phyloP scores from a whole-genome alignment of 2,113 vertebrate species.

The Pagrus major region DNA sequence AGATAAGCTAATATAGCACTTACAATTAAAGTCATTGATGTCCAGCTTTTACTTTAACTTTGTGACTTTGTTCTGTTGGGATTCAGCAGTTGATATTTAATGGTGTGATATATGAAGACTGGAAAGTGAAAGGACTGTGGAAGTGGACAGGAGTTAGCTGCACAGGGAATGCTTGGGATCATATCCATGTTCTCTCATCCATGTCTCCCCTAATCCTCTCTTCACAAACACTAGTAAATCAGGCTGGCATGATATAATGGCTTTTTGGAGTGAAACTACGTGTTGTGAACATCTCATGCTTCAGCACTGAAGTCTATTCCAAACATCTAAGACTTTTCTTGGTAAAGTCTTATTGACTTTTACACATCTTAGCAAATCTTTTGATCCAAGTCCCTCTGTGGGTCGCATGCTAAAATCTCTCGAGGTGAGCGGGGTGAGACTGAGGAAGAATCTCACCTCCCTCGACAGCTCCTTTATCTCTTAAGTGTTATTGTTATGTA shows the following conservation, averaged over 20 bases:
- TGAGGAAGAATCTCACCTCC: constrained; percentile 12
- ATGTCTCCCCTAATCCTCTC: constrained; percentile 29
- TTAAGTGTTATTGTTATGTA: constrained; percentile 8
- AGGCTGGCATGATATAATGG: constrained; percentile 23
- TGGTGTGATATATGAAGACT: background rate
- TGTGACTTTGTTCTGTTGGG: background rate
- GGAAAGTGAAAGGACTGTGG: background rate
- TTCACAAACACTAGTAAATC: constrained; percentile 49
- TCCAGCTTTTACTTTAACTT: background rate
- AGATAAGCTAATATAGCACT: background rate
- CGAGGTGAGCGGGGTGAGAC: constrained; percentile 33
- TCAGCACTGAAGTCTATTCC: constrained; percentile 25
- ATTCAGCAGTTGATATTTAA: background rate
- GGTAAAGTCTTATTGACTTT: constrained; percentile 57
- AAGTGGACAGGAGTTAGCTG: background rate
- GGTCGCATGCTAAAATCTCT: constrained; percentile 30
- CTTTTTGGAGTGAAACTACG: constrained; percentile 14
- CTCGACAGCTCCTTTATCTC: background rate
- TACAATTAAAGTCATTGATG: background rate
- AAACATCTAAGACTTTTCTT: constrained; percentile 45
- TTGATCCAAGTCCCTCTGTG: constrained; percentile 35
- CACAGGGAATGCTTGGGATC: constrained; percentile 3
- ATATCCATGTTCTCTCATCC: constrained; percentile 32
- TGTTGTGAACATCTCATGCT: constrained; percentile 25
- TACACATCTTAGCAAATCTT: constrained; percentile 50